These are phyloP conservation scores for Eremophila alpestris DNA, from an alignment of 2,797 vertebrate genomes.

Conservation along the genomic window DNA sequence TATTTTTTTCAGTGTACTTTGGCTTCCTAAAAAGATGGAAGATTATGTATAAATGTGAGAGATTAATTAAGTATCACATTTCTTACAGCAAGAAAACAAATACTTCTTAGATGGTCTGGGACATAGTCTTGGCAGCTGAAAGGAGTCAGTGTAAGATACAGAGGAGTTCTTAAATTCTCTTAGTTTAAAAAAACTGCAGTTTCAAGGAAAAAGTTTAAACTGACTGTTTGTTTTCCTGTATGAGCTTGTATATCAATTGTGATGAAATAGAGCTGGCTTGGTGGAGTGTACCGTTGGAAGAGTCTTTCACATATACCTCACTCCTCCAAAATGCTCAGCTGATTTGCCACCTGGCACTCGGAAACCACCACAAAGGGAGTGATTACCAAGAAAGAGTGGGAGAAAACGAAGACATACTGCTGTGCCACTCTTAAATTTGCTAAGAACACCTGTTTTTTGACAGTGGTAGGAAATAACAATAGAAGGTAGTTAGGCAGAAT, in stretches of 20 bases:
- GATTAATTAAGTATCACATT: conserved; percentile 26
- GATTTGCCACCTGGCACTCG: conserved; percentile 22
- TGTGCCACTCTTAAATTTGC: background rate
- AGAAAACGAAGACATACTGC: background rate
- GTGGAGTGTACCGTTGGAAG: conserved; percentile 11
- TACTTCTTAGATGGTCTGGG: background rate
- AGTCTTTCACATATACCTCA: background rate
- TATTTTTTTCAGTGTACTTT: background rate
- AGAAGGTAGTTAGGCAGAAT: background rate
- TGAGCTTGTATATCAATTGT: conserved; percentile 28
- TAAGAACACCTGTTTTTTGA: background rate
- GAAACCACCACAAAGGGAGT: background rate
- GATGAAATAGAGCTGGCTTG: conserved; percentile 4
- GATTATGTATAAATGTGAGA: background rate
- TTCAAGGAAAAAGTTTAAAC: conserved; percentile 44
- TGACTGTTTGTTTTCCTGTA: background rate
- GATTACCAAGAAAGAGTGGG: background rate
- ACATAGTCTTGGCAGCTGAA: background rate
- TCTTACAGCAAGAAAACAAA: background rate
- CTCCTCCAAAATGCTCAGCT: background rate
- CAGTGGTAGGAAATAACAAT: background rate
- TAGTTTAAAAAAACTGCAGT: conserved; percentile 59
- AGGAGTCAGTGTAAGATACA: background rate
- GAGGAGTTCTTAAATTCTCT: conserved; percentile 1
- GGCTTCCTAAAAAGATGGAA: background rate